These are phyloP conservation scores for Gastrophysa polygoni DNA, from an alignment of 2,888 invertebrate species.

Conservation along the genomic window DNA sequence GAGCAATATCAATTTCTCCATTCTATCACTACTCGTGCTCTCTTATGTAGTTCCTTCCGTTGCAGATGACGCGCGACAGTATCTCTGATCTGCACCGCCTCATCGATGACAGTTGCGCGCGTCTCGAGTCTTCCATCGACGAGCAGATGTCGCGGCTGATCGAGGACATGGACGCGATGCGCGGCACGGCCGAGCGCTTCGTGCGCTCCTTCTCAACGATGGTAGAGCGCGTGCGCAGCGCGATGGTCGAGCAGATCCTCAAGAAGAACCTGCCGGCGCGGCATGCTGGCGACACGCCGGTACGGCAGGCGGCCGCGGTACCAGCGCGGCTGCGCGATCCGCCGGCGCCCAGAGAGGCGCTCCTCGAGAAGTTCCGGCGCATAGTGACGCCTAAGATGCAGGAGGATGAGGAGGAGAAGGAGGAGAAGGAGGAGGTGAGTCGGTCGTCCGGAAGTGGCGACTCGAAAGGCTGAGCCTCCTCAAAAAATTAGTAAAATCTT, in stretches of 20 bases:
- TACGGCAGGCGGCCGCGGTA: constrained; percentile 22
- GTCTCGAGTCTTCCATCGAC: background rate
- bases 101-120: background rate
- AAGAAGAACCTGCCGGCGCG: constrained; percentile 23
- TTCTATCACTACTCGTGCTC: too few species aligned
- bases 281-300: constrained; percentile 37
- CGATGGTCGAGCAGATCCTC: constrained; percentile 13
- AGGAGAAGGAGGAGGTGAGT: too few species aligned
- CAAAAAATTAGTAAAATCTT: too few species aligned
- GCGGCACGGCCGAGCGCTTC: background rate
- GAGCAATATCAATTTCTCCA: too few species aligned
- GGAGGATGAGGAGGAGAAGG: too few species aligned
- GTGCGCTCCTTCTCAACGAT: background rate
- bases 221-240: background rate
- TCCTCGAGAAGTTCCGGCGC: constrained; percentile 33
- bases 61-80: constrained; percentile 15
- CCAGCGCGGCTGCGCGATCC: constrained; percentile 29
- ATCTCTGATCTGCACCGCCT: constrained; percentile 10
- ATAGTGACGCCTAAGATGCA: background rate
- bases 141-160: background rate
- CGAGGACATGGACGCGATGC: background rate
- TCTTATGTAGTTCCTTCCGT: too few species aligned
- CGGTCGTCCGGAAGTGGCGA: too few species aligned
- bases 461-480: too few species aligned
- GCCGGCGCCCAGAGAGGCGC: constrained; percentile 29